Base-by-base conservation (phyloP, 1,140 invertebrate species). In the Uloborus diversus region DNA sequence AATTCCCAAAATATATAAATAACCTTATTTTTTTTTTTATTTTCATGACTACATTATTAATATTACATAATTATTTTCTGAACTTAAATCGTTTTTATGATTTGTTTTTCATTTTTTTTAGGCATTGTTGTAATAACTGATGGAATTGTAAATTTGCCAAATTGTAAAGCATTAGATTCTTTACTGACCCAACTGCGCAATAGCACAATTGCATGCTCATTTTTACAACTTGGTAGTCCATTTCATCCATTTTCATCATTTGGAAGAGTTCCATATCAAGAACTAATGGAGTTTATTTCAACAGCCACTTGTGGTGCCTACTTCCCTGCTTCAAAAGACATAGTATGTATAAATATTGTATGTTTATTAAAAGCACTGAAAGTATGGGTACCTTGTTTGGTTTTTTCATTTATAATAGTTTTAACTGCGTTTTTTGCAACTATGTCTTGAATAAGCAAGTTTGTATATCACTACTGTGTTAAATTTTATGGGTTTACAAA, bases 81-180 rank as follows among this genome's bases (percentile, higher is more conserved):
- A n/a, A n/a, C n/a, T n/a, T n/a, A n/a, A n/a, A n/a, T n/a, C n/a
- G n/a, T n/a, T n/a, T n/a, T n/a, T n/a, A n/a, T n/a, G n/a, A n/a
- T n/a, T n/a, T n/a, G n/a, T n/a, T n/a, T n/a, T n/a, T n/a, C n/a
- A n/a, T 81, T 81, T 65, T 82, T 89, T 89, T 59, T 85, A 94
- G 92, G 93, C 87, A 90, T 95, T 85, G 89, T 95, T 62, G 89
- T 95, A 49, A 90, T 95, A 68, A 93, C 93, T 17, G 94, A 95
- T 87, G 94, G 93, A 2, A 91, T 94, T 65, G 90, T 94, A n/a
- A 91, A 91, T 71, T 89, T 93, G 20, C 92, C 93, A 7, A 93
- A 94, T 85, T 89, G 91, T 28, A 90, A 90, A 82, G 89, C 92
- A 47, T 89, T 94, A 82, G 93, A 95, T 83, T 90, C 90, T 13